phyloP scores from a whole-genome alignment of 1,140 invertebrate species.

The Dendroctonus valens region DNA sequence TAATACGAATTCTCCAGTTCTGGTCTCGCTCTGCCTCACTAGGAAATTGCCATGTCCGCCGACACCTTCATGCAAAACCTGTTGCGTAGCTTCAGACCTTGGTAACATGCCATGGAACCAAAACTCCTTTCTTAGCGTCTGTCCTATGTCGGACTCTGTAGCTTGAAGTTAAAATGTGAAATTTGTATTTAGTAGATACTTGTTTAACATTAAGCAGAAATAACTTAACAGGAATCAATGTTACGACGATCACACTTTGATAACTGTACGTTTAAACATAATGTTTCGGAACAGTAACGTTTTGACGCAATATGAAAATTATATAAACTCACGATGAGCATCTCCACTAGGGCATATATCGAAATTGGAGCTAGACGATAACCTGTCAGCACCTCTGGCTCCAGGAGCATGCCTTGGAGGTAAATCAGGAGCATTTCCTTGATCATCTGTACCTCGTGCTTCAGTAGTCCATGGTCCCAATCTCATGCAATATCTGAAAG shows the following conservation, averaged over 20 bases:
- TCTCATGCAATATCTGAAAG: slow-evolving; percentile 54
- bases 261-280: no score
- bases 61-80: slow-evolving; percentile 85
- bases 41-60: slow-evolving; percentile 92
- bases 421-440: slow-evolving; percentile 63
- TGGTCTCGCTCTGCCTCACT: slow-evolving; percentile 92
- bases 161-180: slow-evolving; percentile 31
- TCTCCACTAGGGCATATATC: slow-evolving; percentile 55
- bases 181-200: not conserved
- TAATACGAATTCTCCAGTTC: slow-evolving; percentile 94
- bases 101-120: slow-evolving; percentile 97
- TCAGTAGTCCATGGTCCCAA: slow-evolving; percentile 39
- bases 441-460: slow-evolving; percentile 45
- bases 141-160: slow-evolving; percentile 62
- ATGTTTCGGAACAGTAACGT: no score
- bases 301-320: not conserved
- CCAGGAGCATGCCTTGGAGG: slow-evolving; percentile 60
- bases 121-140: slow-evolving; percentile 81
- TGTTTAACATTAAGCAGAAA: no score
- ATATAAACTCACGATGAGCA: slow-evolving; percentile 29
- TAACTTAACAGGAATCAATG: no score
- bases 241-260: no score
- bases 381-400: slow-evolving; percentile 45
- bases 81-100: slow-evolving; percentile 83
- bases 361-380: slow-evolving; percentile 60